These are phyloP conservation scores for Hemibagrus wyckioides DNA, from an alignment of 2,113 vertebrate genomes.

Conservation along the genomic window DNA sequence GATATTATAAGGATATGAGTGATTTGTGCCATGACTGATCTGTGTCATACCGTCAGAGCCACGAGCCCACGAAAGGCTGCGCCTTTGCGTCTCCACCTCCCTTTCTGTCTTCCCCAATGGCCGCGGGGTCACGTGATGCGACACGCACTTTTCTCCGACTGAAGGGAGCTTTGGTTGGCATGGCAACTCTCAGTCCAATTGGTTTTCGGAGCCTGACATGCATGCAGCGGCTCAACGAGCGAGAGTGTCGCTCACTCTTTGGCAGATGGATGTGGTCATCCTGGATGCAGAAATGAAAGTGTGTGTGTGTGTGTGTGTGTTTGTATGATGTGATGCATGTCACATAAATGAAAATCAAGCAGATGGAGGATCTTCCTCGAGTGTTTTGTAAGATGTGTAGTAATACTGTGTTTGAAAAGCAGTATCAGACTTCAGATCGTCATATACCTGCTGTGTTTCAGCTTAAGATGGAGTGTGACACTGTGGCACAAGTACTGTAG, in stretches of 20 bases:
- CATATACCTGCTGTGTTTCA: neutral
- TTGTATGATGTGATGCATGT: neutral
- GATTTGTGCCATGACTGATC: neutral
- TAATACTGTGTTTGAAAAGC: neutral
- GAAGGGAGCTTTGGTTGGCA: conserved; percentile 54
- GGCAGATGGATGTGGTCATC: conserved; percentile 14
- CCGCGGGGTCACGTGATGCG: conserved; percentile 48
- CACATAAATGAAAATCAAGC: neutral
- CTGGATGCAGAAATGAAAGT: conserved; percentile 7
- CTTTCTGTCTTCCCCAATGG: conserved; percentile 47
- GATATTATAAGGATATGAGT: neutral
- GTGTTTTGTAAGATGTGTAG: neutral
- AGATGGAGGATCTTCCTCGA: neutral
- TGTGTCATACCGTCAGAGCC: neutral
- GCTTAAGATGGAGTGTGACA: neutral
- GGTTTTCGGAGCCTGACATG: conserved; percentile 39
- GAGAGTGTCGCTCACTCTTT: conserved; percentile 18
- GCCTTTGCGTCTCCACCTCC: conserved; percentile 17
- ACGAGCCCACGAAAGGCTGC: conserved; percentile 9
- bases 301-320: neutral
- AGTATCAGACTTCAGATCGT: neutral
- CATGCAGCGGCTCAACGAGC: conserved; percentile 34
- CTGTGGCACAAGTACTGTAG: neutral
- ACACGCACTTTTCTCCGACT: conserved; percentile 45
- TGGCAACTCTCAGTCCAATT: conserved; percentile 47